Evolutionary conservation across 2,797 vertebrate species (phyloP), one percentile per base, ranked within the genome.

Genomic region (Anas flavirostris): DNA sequence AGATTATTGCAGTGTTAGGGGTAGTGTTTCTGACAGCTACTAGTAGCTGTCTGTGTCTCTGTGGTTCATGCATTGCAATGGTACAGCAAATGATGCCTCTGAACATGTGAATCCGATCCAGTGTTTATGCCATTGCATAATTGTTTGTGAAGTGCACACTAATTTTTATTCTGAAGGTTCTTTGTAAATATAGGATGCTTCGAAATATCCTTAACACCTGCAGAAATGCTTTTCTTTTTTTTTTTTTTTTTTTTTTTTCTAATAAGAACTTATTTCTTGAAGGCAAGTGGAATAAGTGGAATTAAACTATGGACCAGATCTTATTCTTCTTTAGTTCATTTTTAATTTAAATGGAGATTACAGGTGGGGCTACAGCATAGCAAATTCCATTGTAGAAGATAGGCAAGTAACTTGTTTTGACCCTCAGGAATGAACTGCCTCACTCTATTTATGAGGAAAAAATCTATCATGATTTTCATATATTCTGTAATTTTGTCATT

Each of bases 101-200:
- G 62, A 72, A n/a, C 7, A 12, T 0, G 1, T 37, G 26, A 11
- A 56, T 84, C 50, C 70, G 7, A 43, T 25, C 1, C 12, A 28
- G 52, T 76, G 1, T 37, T 81, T 89, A 16, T 86, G 23, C 29
- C 12, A 13, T n/a, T 77, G 17, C 4, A 3, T n/a, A 25, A 21
- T 64, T 52, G 5, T 13, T 37, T 56, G n/a, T 67, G 1, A 91
- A 74, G 5, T 17, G 6, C 48, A 5, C 53, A 12, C 16, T 67
- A 8, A 13, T 66, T 9, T 56, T 66, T 68, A 63, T 56, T 16
- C 13, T 76, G 19, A 86, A 70, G 31, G 37, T 46, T 46, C 29
- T 52, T 4, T 76, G 23, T 74, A 63, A 72, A 59, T 62, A 15
- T 3, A 43, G 31, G 16, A 9, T 75, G 8, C 25, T 93, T 94